A percentile compares a stretch with the other conserved stretches of the same genome.
Conservation (phyloP, 1,140 invertebrate genomes). For the Heterodera schachtii region DNA sequence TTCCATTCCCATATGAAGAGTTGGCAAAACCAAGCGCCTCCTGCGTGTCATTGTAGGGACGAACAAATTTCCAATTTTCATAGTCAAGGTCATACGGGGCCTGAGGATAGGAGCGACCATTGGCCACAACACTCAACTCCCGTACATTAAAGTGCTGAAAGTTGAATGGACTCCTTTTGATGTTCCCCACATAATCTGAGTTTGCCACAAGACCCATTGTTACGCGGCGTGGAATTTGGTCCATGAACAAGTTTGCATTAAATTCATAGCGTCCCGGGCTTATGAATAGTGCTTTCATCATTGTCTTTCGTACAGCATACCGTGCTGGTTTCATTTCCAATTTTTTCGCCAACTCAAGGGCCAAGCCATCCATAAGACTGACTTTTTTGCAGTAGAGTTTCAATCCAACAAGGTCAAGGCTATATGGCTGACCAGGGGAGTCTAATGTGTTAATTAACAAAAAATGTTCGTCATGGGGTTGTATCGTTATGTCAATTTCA, state of each 20-base stretch:
- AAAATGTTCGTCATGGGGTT: neutral
- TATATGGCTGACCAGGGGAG: neutral
- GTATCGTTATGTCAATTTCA: no score
- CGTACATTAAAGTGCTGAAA: no score
- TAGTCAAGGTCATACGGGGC: conserved; percentile 27
- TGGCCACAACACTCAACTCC: no score
- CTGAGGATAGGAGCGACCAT: neutral
- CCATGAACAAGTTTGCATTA: conserved; percentile 1
- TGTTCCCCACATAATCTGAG: no score
- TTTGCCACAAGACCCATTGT: conserved; percentile 20
- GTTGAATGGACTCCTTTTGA: no score
- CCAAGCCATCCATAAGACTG: conserved; percentile 22
- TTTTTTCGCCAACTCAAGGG: neutral
- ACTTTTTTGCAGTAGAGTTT: neutral
- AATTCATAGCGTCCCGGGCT: no score
- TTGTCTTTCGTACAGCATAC: no score
- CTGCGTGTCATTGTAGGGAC: neutral
- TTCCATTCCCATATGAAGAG: no score
- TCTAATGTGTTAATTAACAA: neutral
- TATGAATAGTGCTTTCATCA: no score
- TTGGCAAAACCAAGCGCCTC: conserved; percentile 19
- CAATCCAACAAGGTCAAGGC: no score
- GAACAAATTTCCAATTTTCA: conserved; percentile 23
- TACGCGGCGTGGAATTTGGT: conserved; percentile 17
- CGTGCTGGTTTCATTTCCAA: no score